Percentiles rank a stretch among this genome's conserved stretches.
Evolutionary conservation across 2,797 vertebrate species (phyloP).

Genomic region (Diglossa cyanea): DNA sequence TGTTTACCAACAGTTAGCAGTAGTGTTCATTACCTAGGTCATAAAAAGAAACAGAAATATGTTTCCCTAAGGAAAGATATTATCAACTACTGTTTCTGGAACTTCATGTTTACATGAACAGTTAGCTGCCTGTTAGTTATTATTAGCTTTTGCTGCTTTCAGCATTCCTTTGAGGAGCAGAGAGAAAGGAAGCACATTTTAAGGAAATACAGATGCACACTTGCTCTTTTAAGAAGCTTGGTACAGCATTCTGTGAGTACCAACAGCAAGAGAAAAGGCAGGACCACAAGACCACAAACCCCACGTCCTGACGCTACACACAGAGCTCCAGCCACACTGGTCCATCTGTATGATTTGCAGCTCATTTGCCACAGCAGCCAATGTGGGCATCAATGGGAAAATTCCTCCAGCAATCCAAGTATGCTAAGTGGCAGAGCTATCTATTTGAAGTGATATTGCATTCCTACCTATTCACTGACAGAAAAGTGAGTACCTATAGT

Average conservation of each 20-base stretch:
- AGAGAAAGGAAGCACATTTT: not conserved
- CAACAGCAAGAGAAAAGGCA: not conserved
- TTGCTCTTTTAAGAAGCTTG: not conserved
- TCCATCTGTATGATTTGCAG: not conserved
- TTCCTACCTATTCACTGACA: not conserved
- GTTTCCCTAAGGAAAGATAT: not conserved
- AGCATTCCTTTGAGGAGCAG: not conserved
- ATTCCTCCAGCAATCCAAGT: not conserved
- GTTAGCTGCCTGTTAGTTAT: not conserved
- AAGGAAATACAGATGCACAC: not conserved
- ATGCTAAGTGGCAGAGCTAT: not conserved
- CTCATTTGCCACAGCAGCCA: not conserved
- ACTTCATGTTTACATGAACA: not conserved
- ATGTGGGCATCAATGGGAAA: not conserved
- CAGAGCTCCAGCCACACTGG: not conserved
- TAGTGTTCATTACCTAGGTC: not conserved
- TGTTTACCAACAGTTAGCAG: not conserved
- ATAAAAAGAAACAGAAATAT: not conserved
- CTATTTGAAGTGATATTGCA: not conserved
- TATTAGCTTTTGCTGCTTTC: not conserved
- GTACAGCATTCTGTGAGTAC: not conserved
- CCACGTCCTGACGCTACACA: fast-evolving
- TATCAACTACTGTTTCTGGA: not conserved
- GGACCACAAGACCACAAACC: not conserved
- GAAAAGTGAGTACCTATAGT: not conserved